A percentile compares a stretch with the other conserved stretches of the same genome.
Conservation (phyloP, 2,797 vertebrate species). For the Cyclopterus lumpus region DNA sequence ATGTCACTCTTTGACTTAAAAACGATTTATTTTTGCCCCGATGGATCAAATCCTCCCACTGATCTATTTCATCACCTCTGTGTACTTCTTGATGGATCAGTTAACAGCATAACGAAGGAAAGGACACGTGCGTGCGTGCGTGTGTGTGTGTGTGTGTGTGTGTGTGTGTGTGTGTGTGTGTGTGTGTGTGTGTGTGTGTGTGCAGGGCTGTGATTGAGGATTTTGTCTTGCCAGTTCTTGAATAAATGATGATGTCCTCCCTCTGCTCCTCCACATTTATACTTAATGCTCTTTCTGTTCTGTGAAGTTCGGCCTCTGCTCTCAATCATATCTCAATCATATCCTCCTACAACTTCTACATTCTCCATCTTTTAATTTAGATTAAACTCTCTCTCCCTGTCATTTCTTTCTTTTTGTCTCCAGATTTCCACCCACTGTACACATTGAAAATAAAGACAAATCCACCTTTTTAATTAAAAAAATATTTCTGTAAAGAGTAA, state of each 20-base stretch:
- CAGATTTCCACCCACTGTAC: neutral
- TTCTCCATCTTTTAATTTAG: neutral
- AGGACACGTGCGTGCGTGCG: too few relatives aligned
- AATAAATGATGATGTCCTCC: slow-evolving; percentile 75
- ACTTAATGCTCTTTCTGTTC: slow-evolving; percentile 55
- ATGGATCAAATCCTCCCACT: too few relatives aligned
- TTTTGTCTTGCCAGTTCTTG: slow-evolving; percentile 59
- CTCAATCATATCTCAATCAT: slow-evolving; percentile 40
- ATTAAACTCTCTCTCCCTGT: neutral
- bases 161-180: neutral
- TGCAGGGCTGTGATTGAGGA: slow-evolving; percentile 48
- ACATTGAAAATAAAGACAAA: neutral
- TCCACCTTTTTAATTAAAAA: neutral
- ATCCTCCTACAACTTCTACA: neutral
- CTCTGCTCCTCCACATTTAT: slow-evolving; percentile 71
- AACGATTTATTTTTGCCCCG: neutral
- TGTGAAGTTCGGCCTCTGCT: slow-evolving; percentile 33
- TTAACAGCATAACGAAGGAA: too few relatives aligned
- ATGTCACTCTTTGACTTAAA: neutral
- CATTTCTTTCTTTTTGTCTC: neutral
- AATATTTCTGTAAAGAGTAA: neutral
- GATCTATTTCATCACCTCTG: too few relatives aligned
- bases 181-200: neutral
- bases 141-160: too few relatives aligned
- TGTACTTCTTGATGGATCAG: too few relatives aligned